Conservation (phyloP, 2,888 invertebrate genomes). For the Agriopis aurantiaria region DNA sequence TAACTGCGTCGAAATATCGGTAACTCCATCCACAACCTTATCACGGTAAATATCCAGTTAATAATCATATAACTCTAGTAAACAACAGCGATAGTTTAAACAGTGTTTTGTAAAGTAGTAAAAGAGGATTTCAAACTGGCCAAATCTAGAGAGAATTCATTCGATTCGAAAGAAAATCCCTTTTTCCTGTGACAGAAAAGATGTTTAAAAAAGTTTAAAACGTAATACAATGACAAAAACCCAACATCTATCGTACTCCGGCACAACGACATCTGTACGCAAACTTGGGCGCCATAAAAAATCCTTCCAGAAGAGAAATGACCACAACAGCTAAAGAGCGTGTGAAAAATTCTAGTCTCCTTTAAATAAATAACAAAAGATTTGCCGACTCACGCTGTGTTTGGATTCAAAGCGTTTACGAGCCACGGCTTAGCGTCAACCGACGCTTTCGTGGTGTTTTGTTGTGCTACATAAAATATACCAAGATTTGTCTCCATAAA, state of each 20-base stretch:
- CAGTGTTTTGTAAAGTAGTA: too few relatives aligned
- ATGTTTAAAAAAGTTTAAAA: too few relatives aligned
- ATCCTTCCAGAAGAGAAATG: slow-evolving; percentile 26
- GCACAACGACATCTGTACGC: neutral
- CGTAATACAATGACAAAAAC: neutral
- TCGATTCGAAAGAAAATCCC: too few relatives aligned
- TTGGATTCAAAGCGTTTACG: slow-evolving; percentile 35
- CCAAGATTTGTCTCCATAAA: slow-evolving; percentile 43
- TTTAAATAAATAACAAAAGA: slow-evolving; percentile 38
- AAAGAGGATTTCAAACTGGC: too few relatives aligned
- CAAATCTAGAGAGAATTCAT: too few relatives aligned
- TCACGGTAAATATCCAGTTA: too few relatives aligned
- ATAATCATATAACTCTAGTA: too few relatives aligned
- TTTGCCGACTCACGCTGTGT: slow-evolving; percentile 25
- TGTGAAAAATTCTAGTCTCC: slow-evolving; percentile 34
- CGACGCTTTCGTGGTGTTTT: slow-evolving; percentile 31
- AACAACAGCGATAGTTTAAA: too few relatives aligned
- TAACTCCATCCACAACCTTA: too few relatives aligned
- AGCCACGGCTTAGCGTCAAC: slow-evolving; percentile 29
- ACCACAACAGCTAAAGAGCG: slow-evolving; percentile 33
- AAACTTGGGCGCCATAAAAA: slow-evolving; percentile 15
- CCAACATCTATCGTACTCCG: neutral
- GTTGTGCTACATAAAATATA: slow-evolving; percentile 40
- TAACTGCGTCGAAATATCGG: too few relatives aligned
- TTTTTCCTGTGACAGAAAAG: too few relatives aligned